These are phyloP conservation scores for Symphodus melops DNA, from an alignment of 2,113 vertebrate genomes.

Conservation along the genomic window DNA sequence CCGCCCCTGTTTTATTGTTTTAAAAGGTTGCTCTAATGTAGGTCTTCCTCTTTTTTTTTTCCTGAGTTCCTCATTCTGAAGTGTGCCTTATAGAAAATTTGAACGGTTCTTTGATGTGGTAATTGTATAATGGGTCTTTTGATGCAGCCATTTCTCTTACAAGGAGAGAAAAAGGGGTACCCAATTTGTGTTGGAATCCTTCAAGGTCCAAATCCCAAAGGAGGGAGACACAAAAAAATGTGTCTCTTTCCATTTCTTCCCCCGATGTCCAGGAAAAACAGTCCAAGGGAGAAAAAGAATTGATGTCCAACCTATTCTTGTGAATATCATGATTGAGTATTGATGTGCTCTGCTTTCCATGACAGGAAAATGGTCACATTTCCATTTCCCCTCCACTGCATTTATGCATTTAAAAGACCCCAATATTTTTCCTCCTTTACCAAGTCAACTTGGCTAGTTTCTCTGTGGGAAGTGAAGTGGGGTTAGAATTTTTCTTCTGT, in stretches of 20 bases:
- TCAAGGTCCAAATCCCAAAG: slow-evolving; percentile 59
- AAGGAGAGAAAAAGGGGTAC: slow-evolving; percentile 41
- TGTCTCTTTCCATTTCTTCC: slow-evolving; percentile 62
- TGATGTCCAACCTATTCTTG: slow-evolving; percentile 47
- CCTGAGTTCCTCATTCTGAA: slow-evolving; percentile 12
- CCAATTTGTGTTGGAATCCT: slow-evolving; percentile 74
- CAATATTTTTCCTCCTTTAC: slow-evolving; percentile 66
- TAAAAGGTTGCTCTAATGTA: slow-evolving; percentile 52
- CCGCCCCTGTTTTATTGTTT: slow-evolving; percentile 53
- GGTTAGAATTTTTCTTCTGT: slow-evolving; percentile 79
- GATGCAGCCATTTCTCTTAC: slow-evolving; percentile 51
- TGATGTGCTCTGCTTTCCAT: slow-evolving; percentile 62
- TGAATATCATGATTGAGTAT: slow-evolving; percentile 54
- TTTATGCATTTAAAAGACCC: slow-evolving; percentile 73
- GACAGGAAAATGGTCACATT: slow-evolving; percentile 62
- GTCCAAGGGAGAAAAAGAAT: slow-evolving; percentile 24
- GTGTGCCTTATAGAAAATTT: slow-evolving; percentile 51
- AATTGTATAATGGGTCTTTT: slow-evolving; percentile 54
- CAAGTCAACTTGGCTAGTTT: slow-evolving; percentile 60
- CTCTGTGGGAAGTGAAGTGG: slow-evolving; percentile 68
- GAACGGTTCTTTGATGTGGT: slow-evolving; percentile 75
- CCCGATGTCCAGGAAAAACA: slow-evolving; percentile 57
- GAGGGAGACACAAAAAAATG: too few species aligned
- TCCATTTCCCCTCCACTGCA: slow-evolving; percentile 45
- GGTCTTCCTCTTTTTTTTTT: slow-evolving; percentile 24